Percentiles rank a stretch among this genome's conserved stretches.
These are phyloP conservation scores for Petrolisthes manimaculis DNA, from an alignment of 2,888 invertebrate genomes.

Conservation along the genomic window DNA sequence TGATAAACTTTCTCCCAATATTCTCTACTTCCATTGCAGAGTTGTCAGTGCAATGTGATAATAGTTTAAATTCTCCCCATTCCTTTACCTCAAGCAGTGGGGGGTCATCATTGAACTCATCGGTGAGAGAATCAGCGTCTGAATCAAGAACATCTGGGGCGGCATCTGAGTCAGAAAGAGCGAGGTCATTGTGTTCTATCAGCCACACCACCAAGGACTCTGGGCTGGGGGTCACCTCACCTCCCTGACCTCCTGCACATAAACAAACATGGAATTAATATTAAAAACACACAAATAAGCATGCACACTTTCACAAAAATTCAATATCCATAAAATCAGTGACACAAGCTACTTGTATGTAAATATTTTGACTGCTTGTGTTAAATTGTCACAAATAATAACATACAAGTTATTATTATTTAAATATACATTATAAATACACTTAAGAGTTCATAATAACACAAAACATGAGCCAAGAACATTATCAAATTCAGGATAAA, in stretches of 20 bases:
- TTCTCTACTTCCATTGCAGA: neutral
- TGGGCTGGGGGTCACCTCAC: slow-evolving; percentile 53
- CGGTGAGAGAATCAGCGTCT: slow-evolving; percentile 65
- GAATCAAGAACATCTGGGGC: slow-evolving; percentile 59
- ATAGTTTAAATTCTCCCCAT: neutral
- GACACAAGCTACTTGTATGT: too few relatives aligned
- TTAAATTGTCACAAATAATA: too few relatives aligned
- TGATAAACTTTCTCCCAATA: too few relatives aligned
- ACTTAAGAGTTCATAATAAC: too few relatives aligned
- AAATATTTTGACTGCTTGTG: too few relatives aligned
- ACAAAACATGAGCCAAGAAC: too few relatives aligned
- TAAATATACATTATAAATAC: too few relatives aligned
- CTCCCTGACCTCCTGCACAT: slow-evolving; percentile 40
- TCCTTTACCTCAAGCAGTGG: slow-evolving; percentile 55
- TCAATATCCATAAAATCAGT: neutral
- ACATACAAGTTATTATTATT: too few relatives aligned
- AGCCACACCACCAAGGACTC: slow-evolving; percentile 66
- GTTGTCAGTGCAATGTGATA: neutral
- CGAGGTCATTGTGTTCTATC: slow-evolving; percentile 55
- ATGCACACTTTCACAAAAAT: neutral
- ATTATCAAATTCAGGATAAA: too few relatives aligned
- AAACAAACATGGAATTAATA: too few relatives aligned
- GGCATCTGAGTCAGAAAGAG: slow-evolving; percentile 53
- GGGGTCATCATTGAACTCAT: slow-evolving; percentile 64
- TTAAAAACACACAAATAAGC: too few relatives aligned